Evolutionary conservation across 1,140 invertebrate genomes (phyloP).

Genomic region (Babylonia areolata): DNA sequence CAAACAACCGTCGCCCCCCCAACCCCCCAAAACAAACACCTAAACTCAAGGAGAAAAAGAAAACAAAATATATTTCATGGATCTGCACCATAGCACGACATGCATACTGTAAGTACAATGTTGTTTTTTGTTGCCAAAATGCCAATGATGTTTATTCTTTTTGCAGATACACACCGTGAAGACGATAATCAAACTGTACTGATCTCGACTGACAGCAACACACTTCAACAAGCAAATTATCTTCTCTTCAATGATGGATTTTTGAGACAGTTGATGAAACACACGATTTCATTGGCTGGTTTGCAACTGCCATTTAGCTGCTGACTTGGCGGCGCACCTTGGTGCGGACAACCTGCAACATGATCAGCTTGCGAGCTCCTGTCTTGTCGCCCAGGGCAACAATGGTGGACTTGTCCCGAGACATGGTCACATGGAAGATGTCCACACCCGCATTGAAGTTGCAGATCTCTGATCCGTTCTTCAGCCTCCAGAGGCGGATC

Average conservation of each 20-base stretch:
- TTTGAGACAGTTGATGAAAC: neutral
- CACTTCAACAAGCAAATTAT: neutral
- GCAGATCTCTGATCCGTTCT: slow-evolving; percentile 70
- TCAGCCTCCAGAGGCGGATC: slow-evolving; percentile 74
- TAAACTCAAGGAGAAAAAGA: no score
- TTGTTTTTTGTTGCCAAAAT: no score
- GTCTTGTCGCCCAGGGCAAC: slow-evolving; percentile 76
- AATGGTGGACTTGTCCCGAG: slow-evolving; percentile 72
- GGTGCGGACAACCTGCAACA: slow-evolving; percentile 74
- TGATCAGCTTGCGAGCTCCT: slow-evolving; percentile 74
- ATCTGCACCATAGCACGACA: no score
- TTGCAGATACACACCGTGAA: no score
- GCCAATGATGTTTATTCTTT: no score
- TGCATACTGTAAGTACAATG: no score
- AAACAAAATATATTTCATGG: no score
- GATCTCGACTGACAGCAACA: neutral
- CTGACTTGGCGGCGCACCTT: slow-evolving; percentile 64
- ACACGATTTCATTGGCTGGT: neutral
- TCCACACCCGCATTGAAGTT: slow-evolving; percentile 73
- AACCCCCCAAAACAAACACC: no score
- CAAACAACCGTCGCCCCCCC: no score
- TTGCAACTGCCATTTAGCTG: slow-evolving; percentile 2
- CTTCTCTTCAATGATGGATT: neutral
- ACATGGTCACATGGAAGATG: slow-evolving; percentile 74
- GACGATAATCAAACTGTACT: no score